A percentile compares a stretch with the other conserved stretches of the same genome.
Conservation (phyloP, 2,113 vertebrate species). For the Stercorarius parasiticus region DNA sequence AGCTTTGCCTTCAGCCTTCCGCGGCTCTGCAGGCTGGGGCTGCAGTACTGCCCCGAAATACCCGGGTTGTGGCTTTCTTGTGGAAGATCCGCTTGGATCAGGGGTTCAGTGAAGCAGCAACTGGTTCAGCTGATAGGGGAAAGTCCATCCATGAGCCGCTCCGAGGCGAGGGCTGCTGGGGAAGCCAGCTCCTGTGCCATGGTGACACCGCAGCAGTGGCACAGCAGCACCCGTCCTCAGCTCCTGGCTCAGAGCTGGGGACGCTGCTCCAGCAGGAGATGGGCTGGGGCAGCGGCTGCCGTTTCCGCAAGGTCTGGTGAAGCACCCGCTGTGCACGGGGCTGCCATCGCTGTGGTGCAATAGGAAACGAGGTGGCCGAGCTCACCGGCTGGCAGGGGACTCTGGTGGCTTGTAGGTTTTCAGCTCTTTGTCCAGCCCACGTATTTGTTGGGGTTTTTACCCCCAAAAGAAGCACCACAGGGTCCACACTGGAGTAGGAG, state of each 20-base stretch:
- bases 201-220: not conserved
- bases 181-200: accelerated
- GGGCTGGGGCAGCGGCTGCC: not conserved
- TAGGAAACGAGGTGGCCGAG: not conserved
- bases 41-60: not conserved
- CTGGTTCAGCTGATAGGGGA: not conserved
- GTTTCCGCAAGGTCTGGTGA: not conserved
- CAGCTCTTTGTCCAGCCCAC: not conserved
- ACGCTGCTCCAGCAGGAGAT: accelerated
- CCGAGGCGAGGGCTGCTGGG: accelerated
- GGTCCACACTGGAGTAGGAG: accelerated
- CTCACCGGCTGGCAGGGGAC: not conserved
- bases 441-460: not conserved
- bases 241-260: not conserved
- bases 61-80: not conserved
- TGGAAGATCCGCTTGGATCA: not conserved
- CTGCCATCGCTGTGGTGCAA: accelerated
- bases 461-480: not conserved
- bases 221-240: accelerated
- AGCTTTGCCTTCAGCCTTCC: not conserved
- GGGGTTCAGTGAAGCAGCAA: accelerated
- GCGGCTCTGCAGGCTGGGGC: not conserved
- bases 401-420: not conserved
- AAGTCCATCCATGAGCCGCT: accelerated
- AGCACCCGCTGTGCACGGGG: accelerated